phyloP scores from a whole-genome alignment of 2,797 vertebrate species.

The Mionectes olivaceus region DNA sequence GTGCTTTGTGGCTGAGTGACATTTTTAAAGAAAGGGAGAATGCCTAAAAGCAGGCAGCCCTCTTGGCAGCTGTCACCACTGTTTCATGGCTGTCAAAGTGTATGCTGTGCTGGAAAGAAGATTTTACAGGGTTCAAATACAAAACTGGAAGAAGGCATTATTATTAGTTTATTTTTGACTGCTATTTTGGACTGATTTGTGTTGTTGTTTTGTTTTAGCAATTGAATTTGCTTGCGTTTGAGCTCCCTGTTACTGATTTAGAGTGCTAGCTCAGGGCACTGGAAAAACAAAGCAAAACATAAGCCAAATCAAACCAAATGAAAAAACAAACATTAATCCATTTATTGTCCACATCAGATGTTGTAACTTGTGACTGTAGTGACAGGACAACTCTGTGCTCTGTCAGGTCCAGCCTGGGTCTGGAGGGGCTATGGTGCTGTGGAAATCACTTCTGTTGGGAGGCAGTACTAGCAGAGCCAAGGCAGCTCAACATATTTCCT shows the following conservation, averaged over 20 bases:
- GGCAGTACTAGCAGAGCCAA: not conserved
- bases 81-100: not conserved
- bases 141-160: not conserved
- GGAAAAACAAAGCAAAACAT: not conserved
- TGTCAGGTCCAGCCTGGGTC: not conserved
- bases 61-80: not conserved
- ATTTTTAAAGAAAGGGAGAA: not conserved
- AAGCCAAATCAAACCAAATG: not conserved
- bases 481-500: not conserved
- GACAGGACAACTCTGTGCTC: not conserved
- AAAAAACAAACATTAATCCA: not conserved
- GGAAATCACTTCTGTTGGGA: not conserved
- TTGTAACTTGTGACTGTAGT: not conserved
- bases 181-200: not conserved
- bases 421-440: not conserved
- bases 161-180: constrained; percentile 4
- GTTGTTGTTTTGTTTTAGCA: not conserved
- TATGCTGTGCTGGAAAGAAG: not conserved
- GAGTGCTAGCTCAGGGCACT: not conserved
- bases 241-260: not conserved
- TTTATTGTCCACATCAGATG: not conserved
- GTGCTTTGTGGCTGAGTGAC: not conserved
- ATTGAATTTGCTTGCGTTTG: not conserved
- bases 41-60: not conserved
- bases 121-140: not conserved